phyloP scores from a whole-genome alignment of 1,140 invertebrate species.

The Diuraphis noxia region DNA sequence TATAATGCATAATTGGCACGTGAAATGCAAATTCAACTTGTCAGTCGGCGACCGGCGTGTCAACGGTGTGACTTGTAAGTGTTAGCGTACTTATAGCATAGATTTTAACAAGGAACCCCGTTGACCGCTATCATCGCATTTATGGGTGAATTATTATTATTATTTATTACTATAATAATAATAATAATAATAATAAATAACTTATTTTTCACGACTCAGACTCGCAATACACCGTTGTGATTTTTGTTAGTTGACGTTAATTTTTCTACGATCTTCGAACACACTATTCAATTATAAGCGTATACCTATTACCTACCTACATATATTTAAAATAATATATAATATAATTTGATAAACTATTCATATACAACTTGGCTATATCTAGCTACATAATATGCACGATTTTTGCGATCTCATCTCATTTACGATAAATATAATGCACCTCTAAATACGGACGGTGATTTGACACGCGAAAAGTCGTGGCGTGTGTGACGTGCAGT shows the following conservation, averaged over 20 bases:
- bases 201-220: not conserved
- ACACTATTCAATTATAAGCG: not conserved
- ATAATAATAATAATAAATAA: not conserved
- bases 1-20: not conserved
- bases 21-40: conserved; percentile 12
- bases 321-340: too few relatives aligned
- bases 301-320: too few relatives aligned
- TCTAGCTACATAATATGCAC: not conserved
- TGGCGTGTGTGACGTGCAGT: not conserved
- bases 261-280: not conserved
- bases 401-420: not conserved
- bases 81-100: not conserved
- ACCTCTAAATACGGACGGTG: not conserved
- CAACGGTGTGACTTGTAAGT: not conserved
- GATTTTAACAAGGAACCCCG: not conserved
- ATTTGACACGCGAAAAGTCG: not conserved
- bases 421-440: not conserved
- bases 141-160: not conserved
- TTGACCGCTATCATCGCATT: not conserved
- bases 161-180: not conserved
- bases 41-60: not conserved
- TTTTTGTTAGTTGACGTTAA: not conserved
- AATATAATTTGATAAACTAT: not conserved
- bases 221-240: not conserved
- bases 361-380: not conserved